Percentiles rank a stretch among this genome's conserved stretches.
Evolutionary conservation across 1,140 invertebrate species (phyloP).

Genomic region (Heterodera carotae): DNA sequence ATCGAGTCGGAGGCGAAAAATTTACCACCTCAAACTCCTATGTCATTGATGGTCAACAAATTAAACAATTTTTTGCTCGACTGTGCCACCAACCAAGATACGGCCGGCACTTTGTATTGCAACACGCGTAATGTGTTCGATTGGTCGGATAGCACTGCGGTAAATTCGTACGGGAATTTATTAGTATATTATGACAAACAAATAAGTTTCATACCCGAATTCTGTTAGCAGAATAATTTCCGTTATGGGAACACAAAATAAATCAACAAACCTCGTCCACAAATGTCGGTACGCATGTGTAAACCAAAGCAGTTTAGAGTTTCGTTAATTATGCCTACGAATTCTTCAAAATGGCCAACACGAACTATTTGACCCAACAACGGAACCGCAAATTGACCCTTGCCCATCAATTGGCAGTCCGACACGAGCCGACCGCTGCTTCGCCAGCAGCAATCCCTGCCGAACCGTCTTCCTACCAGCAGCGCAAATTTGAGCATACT

Average conservation of each 20-base stretch:
- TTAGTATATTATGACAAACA: not conserved
- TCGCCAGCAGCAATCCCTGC: not conserved
- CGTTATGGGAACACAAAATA: not conserved
- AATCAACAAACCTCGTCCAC: slow-evolving; percentile 6
- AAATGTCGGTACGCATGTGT: slow-evolving; percentile 23
- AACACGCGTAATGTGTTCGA: slow-evolving; percentile 35
- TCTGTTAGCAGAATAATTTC: too few relatives aligned
- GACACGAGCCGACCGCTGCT: slow-evolving; percentile 6
- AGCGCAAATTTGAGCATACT: slow-evolving; percentile 23
- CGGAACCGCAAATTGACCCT: slow-evolving; percentile 18
- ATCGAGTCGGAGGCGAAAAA: slow-evolving; percentile 33
- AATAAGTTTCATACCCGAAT: not conserved
- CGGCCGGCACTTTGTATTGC: not conserved
- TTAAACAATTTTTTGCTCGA: slow-evolving; percentile 35
- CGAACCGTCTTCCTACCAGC: not conserved
- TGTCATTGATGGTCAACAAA: slow-evolving; percentile 22
- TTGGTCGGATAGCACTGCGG: slow-evolving; percentile 32
- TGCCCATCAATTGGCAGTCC: slow-evolving; percentile 5
- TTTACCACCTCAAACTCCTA: slow-evolving; percentile 29
- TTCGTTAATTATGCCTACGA: slow-evolving; percentile 34
- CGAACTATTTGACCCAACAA: slow-evolving; percentile 14
- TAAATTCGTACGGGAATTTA: slow-evolving; percentile 1
- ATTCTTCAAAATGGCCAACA: slow-evolving; percentile 37
- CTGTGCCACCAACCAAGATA: slow-evolving; percentile 25
- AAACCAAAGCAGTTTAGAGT: slow-evolving; percentile 19